These are phyloP conservation scores for Diarsia dahlii DNA, from an alignment of 2,888 invertebrate species.

Conservation along the genomic window DNA sequence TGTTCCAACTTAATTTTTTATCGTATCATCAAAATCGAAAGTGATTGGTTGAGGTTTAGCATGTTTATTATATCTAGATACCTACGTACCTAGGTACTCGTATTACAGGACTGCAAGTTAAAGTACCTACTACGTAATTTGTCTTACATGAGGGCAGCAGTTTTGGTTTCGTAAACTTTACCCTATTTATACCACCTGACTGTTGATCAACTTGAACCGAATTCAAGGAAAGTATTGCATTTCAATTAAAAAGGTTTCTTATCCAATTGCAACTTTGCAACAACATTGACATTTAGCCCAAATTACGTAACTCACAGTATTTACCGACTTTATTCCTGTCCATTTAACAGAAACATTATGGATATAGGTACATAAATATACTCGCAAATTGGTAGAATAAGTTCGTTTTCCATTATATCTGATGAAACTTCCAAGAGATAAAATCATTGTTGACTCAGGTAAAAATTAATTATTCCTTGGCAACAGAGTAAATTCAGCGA, in stretches of 20 bases:
- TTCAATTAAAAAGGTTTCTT: conserved; percentile 57
- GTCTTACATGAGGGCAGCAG: not conserved
- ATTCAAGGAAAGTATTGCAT: conserved; percentile 59
- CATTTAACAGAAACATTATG: conserved; percentile 10
- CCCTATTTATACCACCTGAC: conserved; percentile 19
- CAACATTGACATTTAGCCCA: conserved; percentile 63
- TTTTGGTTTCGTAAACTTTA: conserved; percentile 27
- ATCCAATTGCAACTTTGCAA: conserved; percentile 30
- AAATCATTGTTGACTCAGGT: not conserved
- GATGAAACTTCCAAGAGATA: conserved; percentile 1
- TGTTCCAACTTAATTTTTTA: not conserved
- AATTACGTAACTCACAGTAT: conserved; percentile 47
- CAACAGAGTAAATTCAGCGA: not conserved
- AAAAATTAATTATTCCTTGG: not conserved
- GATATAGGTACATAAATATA: not conserved
- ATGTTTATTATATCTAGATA: not conserved
- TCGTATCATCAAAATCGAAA: not conserved
- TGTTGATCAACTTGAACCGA: conserved; percentile 57
- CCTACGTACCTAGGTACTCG: too few species aligned
- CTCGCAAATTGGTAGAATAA: conserved; percentile 2
- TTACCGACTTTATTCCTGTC: conserved; percentile 31
- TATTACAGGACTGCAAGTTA: not conserved
- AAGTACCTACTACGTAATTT: not conserved
- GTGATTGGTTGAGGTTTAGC: not conserved
- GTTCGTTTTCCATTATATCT: not conserved